phyloP scores from a whole-genome alignment of 2,888 invertebrate genomes.

The Lasiommata megera region DNA sequence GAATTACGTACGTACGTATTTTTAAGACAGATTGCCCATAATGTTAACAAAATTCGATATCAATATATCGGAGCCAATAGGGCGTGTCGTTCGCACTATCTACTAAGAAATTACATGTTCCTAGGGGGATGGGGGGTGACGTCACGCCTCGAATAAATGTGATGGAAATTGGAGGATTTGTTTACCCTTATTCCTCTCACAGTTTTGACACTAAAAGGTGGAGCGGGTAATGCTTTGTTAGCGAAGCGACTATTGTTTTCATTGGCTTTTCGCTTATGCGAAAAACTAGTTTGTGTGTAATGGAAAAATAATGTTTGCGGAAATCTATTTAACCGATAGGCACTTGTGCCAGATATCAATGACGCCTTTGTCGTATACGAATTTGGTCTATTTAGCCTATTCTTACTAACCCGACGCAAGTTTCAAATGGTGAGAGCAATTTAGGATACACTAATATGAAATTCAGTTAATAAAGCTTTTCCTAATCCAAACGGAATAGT shows the following conservation, averaged over 20 bases:
- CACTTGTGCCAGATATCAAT: not conserved
- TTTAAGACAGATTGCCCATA: conserved; percentile 37
- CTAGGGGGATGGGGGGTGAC: conserved; percentile 48
- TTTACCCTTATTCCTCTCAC: conserved; percentile 81
- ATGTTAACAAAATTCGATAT: conserved; percentile 64
- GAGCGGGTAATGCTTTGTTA: conserved; percentile 36
- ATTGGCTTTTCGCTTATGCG: conserved; percentile 32
- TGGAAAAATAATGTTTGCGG: conserved; percentile 21
- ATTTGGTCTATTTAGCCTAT: not conserved
- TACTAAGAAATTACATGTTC: conserved; percentile 75
- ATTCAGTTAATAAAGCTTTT: too few species aligned
- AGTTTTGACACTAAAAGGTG: conserved; percentile 81
- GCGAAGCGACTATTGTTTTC: conserved; percentile 52
- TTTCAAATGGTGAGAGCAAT: too few species aligned
- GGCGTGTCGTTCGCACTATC: conserved; percentile 72
- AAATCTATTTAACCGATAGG: not conserved
- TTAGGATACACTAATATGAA: too few species aligned
- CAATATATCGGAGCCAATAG: conserved; percentile 58
- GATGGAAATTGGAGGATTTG: conserved; percentile 83
- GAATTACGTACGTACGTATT: not conserved
- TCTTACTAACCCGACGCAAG: not conserved
- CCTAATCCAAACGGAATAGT: too few species aligned
- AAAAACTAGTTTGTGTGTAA: conserved; percentile 18
- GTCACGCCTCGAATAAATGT: conserved; percentile 74
- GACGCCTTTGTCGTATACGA: not conserved